Evolutionary conservation across 2,888 invertebrate species (phyloP), one percentile per base, ranked within the genome.

Genomic region (Elgonia sp.): DNA sequence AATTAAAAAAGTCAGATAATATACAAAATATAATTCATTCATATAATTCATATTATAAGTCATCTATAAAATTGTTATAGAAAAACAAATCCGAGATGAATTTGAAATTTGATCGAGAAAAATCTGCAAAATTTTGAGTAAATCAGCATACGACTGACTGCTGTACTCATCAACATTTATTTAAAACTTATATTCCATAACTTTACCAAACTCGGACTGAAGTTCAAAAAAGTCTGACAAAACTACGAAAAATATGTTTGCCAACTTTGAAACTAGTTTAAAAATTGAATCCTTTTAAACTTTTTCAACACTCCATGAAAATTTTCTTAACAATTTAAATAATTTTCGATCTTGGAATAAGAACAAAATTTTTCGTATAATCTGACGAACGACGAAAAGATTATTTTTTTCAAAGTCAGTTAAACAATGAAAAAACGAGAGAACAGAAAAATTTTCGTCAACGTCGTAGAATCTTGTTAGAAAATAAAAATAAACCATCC

Each of bases 401-500:
- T 14, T 16, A 42, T 2, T 42, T 40, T 42, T 67, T 42, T 39
- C 55, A 8, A 37, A 57, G 6, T 39, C 57, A 21, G 10, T 29
- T 29, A 29, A 21, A 16, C 12, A 42, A 63, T 50, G 12, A 40
- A 65, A 65, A 80, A 53, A n/a, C 1, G 6, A 46, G 1, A 8
- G 16, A 46, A 50, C n/a, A 62, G n/a, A 70, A 63, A 72, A 80
- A 14, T 62, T 16, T 73, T 69, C 55, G 55, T 62, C 39, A n/a
- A 77, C 67, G 62, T 69, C 50, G 62, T 60, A 42, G 55, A 80
- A 73, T 79, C 60, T 82, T 65, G 69, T 79, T 79, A 89, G 92
- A 92, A 93, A 94, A 94, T 93, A 93, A 92, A 94, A 94, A 93
- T 93, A 93, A 93, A 93, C 91, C 93, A 92, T 93, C 93, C 91